Evolutionary conservation across 2,888 invertebrate genomes (phyloP), one percentile per base, ranked within the genome.

Genomic region (Junonia oenone): DNA sequence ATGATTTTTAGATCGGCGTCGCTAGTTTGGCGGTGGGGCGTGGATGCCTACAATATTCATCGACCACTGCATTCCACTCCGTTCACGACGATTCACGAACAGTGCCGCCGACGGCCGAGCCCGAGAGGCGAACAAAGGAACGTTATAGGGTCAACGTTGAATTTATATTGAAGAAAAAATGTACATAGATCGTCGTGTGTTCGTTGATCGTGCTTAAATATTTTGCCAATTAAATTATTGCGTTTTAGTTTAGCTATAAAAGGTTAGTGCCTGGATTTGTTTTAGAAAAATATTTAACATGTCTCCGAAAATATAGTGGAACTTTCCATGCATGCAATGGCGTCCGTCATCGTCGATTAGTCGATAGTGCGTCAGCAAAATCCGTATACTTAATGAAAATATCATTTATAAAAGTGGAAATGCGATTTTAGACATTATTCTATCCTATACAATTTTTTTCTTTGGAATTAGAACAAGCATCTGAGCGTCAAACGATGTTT

Each of bases 241-340:
- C 68, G 60, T 64, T 63, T 66, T 61, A 61, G 59, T 66, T 65
- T 64, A 64, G 63, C 61, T 59, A 53, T 46, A 68, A 70, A 72
- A 83, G 83, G 83, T 83, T 77, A 83, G 83, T 83, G 76, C 22
- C 22, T 59, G 68, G 69, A 64, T 75, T 76, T 76, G 62, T 72
- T 56, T 60, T 56, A 49, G 17, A 26, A 35, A 26, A 33, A 19
- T 43, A 31, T 45, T 22, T 17, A 46, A 38, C 31, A 15, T 14
- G 13, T 43, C 6, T 26, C 69, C 11, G 6, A 29, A 51, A 37
- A 31, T 26, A 29, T 46, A 17, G 51, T 51, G 55, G 52, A 60
- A 60, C 29, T 27, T 55, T 55, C 51, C 52, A 55, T 45, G 45
- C 45, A 15, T 48, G 51, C 19, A 60, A 58, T 58, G 58, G 57